phyloP scores from a whole-genome alignment of 2,888 invertebrate species.

The Drosophila diplacantha region DNA sequence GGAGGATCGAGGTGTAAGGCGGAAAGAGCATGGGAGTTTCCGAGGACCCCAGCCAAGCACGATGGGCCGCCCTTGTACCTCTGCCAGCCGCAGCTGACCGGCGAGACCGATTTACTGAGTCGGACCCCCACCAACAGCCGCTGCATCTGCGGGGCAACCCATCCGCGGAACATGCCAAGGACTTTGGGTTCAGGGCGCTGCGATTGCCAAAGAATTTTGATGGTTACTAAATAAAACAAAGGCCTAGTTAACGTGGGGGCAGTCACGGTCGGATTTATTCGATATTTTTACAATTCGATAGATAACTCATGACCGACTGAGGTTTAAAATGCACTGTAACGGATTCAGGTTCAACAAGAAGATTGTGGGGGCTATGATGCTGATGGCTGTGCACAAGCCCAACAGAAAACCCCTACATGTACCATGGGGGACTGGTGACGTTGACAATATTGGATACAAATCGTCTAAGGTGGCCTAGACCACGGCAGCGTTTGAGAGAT shows the following conservation, averaged over 20 bases:
- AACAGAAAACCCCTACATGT: background rate
- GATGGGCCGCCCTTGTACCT: background rate
- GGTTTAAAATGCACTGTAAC: background rate
- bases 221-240: slow-evolving; percentile 9
- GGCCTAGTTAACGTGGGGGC: slow-evolving; percentile 12
- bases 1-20: slow-evolving; percentile 2
- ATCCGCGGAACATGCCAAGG: slow-evolving; percentile 19
- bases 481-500: slow-evolving; percentile 86
- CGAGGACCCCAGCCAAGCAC: background rate
- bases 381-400: background rate
- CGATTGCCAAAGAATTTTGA: slow-evolving; percentile 17
- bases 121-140: slow-evolving; percentile 8
- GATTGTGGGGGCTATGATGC: background rate
- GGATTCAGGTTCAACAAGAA: background rate
- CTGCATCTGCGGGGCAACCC: slow-evolving; percentile 12
- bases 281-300: slow-evolving; percentile 1
- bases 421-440: background rate
- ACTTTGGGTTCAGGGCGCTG: background rate
- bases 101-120: slow-evolving; percentile 66
- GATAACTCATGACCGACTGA: slow-evolving; percentile 1
- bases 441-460: background rate
- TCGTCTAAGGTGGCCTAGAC: slow-evolving; percentile 49
- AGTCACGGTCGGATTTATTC: slow-evolving; percentile 17
- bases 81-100: background rate
- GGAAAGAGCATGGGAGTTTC: background rate